Percentiles rank a stretch among this genome's conserved stretches.
phyloP scores from a whole-genome alignment of 2,113 vertebrate genomes.

The Pachypanchax playfairii region DNA sequence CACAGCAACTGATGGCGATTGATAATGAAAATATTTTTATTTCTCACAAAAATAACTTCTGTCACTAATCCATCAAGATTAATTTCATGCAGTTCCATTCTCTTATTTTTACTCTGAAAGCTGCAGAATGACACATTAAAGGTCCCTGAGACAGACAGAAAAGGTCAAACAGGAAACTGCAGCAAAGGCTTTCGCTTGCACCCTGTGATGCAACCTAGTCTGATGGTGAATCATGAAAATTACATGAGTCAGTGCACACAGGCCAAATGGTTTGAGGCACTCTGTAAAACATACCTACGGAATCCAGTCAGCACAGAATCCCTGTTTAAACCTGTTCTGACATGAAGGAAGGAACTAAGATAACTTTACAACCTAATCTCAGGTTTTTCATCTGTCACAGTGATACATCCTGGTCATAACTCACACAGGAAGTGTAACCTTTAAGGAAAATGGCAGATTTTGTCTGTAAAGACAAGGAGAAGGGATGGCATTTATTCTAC shows the following conservation, averaged over 20 bases:
- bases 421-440: slow-evolving; percentile 29
- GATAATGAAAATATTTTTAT: not conserved
- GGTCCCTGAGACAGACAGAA: not conserved
- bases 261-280: not conserved
- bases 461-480: slow-evolving; percentile 31
- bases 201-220: not conserved
- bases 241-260: not conserved
- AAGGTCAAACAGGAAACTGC: not conserved
- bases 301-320: not conserved
- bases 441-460: slow-evolving; percentile 27
- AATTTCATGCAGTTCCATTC: not conserved
- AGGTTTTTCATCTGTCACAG: slow-evolving; percentile 11
- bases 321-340: not conserved
- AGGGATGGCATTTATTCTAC: slow-evolving; percentile 12
- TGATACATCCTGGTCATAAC: slow-evolving; percentile 41
- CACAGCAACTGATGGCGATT: not conserved
- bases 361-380: not conserved
- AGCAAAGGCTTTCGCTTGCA: not conserved
- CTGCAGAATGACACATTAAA: not conserved
- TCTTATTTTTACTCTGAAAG: not conserved
- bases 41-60: slow-evolving; percentile 22
- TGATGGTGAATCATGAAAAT: not conserved
- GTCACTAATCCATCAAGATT: not conserved
- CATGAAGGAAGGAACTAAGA: slow-evolving; percentile 14
- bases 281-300: not conserved